Evolutionary conservation across 2,113 vertebrate genomes (phyloP).

Genomic region (Heteronetta atricapilla): DNA sequence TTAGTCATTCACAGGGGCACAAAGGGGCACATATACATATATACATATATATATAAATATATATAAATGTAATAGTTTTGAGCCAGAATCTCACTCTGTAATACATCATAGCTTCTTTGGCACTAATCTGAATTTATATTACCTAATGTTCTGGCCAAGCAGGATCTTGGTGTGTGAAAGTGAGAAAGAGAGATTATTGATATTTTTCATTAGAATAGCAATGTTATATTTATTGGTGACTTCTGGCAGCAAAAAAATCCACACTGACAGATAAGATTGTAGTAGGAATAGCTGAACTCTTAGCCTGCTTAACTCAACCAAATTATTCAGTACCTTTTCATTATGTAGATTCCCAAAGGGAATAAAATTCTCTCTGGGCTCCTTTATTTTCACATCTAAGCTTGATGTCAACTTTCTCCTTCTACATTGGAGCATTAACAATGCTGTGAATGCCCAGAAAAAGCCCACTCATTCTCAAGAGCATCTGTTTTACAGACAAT

Average conservation of each 20-base stretch:
- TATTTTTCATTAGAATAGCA: not conserved
- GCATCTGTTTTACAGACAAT: not conserved
- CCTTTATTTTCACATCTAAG: slow-evolving; percentile 6
- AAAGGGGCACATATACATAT: not conserved
- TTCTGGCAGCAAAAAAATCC: not conserved
- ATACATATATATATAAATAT: not conserved
- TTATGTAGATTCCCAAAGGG: not conserved
- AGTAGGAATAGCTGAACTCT: not conserved
- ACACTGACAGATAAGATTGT: not conserved
- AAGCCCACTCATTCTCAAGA: not conserved
- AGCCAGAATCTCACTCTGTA: slow-evolving; percentile 37
- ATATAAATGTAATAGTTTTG: not conserved
- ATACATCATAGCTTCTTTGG: not conserved
- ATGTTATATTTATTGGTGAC: not conserved
- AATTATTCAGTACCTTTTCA: not conserved
- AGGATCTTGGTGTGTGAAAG: not conserved
- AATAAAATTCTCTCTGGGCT: not conserved
- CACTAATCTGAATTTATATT: not conserved
- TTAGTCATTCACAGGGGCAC: not conserved
- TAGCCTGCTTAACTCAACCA: not conserved
- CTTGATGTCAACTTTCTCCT: not conserved
- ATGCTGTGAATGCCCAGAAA: not conserved
- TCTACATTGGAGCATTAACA: not conserved
- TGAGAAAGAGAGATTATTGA: not conserved
- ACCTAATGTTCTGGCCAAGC: slow-evolving; percentile 1